These are phyloP conservation scores for Lampris incognitus DNA, from an alignment of 2,113 vertebrate species.

Conservation along the genomic window DNA sequence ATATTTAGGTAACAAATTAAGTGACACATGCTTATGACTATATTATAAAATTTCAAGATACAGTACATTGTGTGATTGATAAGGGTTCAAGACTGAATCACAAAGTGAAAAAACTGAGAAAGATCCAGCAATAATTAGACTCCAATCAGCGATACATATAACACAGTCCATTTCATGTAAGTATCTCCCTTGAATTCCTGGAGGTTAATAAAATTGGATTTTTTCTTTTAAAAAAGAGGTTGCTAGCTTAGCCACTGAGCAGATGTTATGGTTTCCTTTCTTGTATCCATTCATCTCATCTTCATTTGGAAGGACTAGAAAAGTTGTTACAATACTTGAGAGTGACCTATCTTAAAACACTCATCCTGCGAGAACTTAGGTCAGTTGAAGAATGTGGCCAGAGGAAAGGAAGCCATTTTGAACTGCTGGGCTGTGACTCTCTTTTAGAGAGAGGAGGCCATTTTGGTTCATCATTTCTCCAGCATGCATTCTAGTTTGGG, in stretches of 20 bases:
- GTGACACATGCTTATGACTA: neutral
- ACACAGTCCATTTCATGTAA: slow-evolving; percentile 40
- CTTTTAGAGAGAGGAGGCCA: neutral
- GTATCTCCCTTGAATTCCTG: slow-evolving; percentile 53
- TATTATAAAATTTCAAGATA: slow-evolving; percentile 46
- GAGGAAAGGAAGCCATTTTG: neutral
- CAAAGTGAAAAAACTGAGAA: slow-evolving; percentile 18
- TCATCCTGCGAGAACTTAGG: slow-evolving; percentile 29
- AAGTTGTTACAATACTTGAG: slow-evolving; percentile 13
- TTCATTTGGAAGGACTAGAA: slow-evolving; percentile 13
- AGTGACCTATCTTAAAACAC: slow-evolving; percentile 12
- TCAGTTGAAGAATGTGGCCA: slow-evolving; percentile 7
- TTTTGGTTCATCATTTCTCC: slow-evolving; percentile 77
- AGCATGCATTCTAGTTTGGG: slow-evolving; percentile 88
- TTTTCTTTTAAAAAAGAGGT: slow-evolving; percentile 21
- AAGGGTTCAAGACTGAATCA: slow-evolving; percentile 52
- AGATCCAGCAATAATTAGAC: slow-evolving; percentile 22
- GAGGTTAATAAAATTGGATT: slow-evolving; percentile 29
- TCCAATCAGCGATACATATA: slow-evolving; percentile 30
- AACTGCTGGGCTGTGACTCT: neutral
- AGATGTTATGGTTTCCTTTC: slow-evolving; percentile 16
- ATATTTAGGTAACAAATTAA: slow-evolving; percentile 18
- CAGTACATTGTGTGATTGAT: slow-evolving; percentile 54
- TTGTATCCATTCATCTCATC: slow-evolving; percentile 1
- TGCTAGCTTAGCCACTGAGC: neutral